Evolutionary conservation across 2,797 vertebrate genomes (phyloP), one percentile per base, ranked within the genome.

Genomic region (Chelmon rostratus): DNA sequence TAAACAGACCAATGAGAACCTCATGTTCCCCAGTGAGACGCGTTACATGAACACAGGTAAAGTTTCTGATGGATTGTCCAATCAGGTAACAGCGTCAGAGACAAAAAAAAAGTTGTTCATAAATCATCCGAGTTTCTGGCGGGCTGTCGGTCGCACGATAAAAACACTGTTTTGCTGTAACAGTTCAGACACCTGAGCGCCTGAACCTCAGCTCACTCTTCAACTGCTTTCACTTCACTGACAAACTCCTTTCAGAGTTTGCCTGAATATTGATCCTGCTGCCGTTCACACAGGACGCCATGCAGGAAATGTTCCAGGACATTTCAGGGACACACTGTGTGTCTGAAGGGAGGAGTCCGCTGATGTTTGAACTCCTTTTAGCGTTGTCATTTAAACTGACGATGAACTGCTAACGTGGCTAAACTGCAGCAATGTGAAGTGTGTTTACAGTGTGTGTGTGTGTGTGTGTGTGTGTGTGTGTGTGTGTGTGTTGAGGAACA

Each of bases 31-130:
- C 50, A n/a, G 21, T n/a, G 44, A 63, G 62, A 18, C 8, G 1
- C 12, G 19, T 23, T 38, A 6, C 18, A 2, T 2, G 21, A 56
- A 37, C 16, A 11, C 33, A 18, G 40, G 44, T 73, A 35, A 9
- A 13, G 65, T 67, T 66, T 67, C 47, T 54, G 69, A 70, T 10
- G 56, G 58, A 78, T 64, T n/a, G 7, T 9, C 67, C 62, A 77
- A 78, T 78, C 66, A 68, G 75, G 21, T 37, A 8, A 12, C 33
- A 58, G 15, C 8, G 15, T 18, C 21, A 0, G 53, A 40, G 4
- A 21, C 16, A 46, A 49, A 68, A 47, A 58, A 31, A 16, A 23
- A 53, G 56, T 2, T 16, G 10, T 11, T 25, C 56, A 37, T 67
- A 35, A 69, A 74, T 80, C 71, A 58, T 8, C 6, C 0, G 16